Evolutionary conservation across 53 echinoderm and acorn worm species (phyloP), one percentile per base, ranked within the genome.

Genomic region (Actinopyga echinites): DNA sequence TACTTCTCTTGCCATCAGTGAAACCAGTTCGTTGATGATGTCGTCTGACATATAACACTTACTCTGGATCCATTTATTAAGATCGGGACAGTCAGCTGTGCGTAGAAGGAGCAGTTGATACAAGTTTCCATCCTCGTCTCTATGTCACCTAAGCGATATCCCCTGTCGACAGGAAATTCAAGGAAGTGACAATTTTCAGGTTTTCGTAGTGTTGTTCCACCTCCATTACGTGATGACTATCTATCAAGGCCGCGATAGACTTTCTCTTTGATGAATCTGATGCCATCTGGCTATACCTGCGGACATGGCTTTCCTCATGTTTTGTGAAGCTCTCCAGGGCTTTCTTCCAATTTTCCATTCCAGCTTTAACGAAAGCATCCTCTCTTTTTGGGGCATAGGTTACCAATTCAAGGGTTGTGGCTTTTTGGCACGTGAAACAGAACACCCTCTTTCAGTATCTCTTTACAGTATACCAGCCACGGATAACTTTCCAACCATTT

Each of bases 331-430:
- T 83, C 68, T 68, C 83, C 24, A 68, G 34, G 34, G 83, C 83
- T 43, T 68, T 83, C 66, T 65, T 83, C 83, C 83, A 83, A 36
- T 83, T 83, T 10, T 49, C 65, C 36, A 83, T 63, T 37, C 83
- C 68, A 26, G 68, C 68, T 83, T 63, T 63, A 34, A 83, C 54
- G 43, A 83, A 83, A 29, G 69, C 49, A 26, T 83, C 68, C 64
- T 83, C 83, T 43, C 34, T 33, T 68, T 68, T 68, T 68, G 68
- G 68, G 10, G 11, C 68, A 32, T 68, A 35, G 68, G 68, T 68
- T 35, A 68, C 33, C 68, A 68, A 68, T 32, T 35, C 68, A 34
- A 30, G 15, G 68, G 36, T 68, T 34, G 68, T 68, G 32, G 68
- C 68, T 68, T 68, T 68, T 68, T 35, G 68, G 20, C 68, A 68